Evolutionary conservation across 2,113 vertebrate species (phyloP).

Genomic region (Todiramphus saurophagus): DNA sequence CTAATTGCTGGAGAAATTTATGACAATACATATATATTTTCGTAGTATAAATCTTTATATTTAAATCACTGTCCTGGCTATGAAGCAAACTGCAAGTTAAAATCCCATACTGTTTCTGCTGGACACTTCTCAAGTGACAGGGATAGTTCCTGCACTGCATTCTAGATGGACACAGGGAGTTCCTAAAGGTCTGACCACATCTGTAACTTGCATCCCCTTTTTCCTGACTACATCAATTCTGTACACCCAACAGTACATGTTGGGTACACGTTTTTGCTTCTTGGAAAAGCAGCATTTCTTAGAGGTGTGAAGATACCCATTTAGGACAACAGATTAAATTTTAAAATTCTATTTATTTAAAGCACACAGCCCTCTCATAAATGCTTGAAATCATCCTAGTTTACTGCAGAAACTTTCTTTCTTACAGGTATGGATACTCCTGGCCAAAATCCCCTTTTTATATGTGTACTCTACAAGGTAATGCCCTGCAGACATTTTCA

Average conservation of each 20-base stretch:
- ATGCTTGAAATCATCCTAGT: neutral
- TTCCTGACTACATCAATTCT: neutral
- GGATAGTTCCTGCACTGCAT: neutral
- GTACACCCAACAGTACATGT: neutral
- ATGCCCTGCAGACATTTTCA: neutral
- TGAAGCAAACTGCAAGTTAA: neutral
- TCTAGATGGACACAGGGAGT: neutral
- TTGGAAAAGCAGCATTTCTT: neutral
- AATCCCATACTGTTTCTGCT: fast-evolving
- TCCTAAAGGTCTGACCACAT: neutral
- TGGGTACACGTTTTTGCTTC: neutral
- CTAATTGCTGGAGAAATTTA: neutral
- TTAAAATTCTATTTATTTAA: neutral
- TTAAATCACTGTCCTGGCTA: neutral
- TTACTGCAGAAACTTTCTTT: neutral
- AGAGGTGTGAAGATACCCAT: neutral
- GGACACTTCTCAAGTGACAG: neutral
- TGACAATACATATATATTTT: neutral
- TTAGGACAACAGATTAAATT: neutral
- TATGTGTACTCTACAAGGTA: neutral
- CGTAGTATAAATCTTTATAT: neutral
- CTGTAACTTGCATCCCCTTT: neutral
- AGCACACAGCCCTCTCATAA: neutral
- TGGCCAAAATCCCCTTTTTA: neutral
- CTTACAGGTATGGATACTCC: neutral